phyloP scores from a whole-genome alignment of 2,888 invertebrate genomes.

The Acleris holmiana region DNA sequence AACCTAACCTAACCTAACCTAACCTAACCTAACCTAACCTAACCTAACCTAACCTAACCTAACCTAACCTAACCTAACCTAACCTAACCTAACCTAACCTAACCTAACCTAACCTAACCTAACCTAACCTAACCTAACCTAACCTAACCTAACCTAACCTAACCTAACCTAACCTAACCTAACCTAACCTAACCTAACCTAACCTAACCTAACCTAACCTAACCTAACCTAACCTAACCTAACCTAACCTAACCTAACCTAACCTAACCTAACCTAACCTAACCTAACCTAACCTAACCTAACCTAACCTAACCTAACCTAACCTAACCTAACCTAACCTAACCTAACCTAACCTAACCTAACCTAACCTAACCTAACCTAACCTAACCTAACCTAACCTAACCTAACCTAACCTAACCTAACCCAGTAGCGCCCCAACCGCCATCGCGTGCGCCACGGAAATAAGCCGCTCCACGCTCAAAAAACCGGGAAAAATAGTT shows the following conservation, averaged over 20 bases:
- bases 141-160: too few species aligned
- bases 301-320: slow-evolving; percentile 26
- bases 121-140: too few species aligned
- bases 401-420: slow-evolving; percentile 44
- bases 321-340: slow-evolving; percentile 32
- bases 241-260: slow-evolving; percentile 45
- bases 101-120: too few species aligned
- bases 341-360: slow-evolving; percentile 34
- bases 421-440: slow-evolving; percentile 34
- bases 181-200: slow-evolving; percentile 40
- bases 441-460: too few species aligned
- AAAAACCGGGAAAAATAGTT: too few species aligned
- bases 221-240: slow-evolving; percentile 42
- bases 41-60: too few species aligned
- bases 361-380: slow-evolving; percentile 40
- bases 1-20: too few species aligned
- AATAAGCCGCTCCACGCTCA: too few species aligned
- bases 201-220: slow-evolving; percentile 39
- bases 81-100: too few species aligned
- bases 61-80: too few species aligned
- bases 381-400: slow-evolving; percentile 39
- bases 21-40: too few species aligned
- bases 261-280: slow-evolving; percentile 46
- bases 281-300: slow-evolving; percentile 46
- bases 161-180: too few species aligned